Base-by-base conservation (phyloP, 2,797 vertebrate genomes). In the Odontamblyopus rebecca region DNA sequence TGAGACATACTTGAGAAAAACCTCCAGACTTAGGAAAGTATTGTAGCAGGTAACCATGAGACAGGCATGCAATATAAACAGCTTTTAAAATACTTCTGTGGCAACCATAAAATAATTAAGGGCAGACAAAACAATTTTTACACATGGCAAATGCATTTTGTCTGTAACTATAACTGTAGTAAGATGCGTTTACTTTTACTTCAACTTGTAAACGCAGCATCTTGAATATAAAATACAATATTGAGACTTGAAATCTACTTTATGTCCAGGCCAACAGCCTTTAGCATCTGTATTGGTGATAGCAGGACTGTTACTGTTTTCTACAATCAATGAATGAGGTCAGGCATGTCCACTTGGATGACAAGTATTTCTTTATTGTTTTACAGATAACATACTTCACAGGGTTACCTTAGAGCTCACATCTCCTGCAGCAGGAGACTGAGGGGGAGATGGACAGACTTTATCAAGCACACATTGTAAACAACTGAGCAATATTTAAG, bases 381-480 rank as follows among this genome's bases (percentile, higher is more conserved):
- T 91, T 92, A 91, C 89, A 92, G 90, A 90, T 91, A 90, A 91
- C 89, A 91, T 90, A 92, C 84, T 90, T 93, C 89, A 93, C 92
- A 93, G 88, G 90, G 84, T 89, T 89, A 91, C 88, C 92, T 93
- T 86, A 85, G 86, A 90, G 89, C 90, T 89, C 84, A 89, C 78
- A 80, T 90, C 88, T 86, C 89, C 88, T 76, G 87, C 89, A 88
- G 74, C 61, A 85, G 82, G 86, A 87, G 88, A 89, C 86, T 74
- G 26, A 82, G 79, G 83, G 84, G 81, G 84, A 80, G 85, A 86
- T 87, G 87, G 82, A 92, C 92, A 92, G 88, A 90, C 82, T 89
- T 89, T 84, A 90, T 92, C 88, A 90, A 92, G 92, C 90, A 93
- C 90, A 93, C 90, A 92, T 90, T 92, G 88, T 93, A 92, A 93